phyloP scores from a whole-genome alignment of 2,113 vertebrate genomes.

The Hucho hucho region DNA sequence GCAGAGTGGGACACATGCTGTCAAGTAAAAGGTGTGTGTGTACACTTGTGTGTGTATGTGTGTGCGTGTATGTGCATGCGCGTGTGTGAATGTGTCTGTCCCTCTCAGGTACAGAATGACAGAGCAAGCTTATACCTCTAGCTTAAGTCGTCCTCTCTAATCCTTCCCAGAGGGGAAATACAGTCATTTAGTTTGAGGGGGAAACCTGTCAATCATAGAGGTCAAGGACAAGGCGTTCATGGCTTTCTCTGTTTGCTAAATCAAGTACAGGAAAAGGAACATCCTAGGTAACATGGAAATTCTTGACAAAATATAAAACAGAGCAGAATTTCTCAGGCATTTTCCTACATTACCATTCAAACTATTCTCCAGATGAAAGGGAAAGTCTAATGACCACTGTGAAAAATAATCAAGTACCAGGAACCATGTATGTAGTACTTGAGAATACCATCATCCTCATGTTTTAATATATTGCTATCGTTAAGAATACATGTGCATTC shows the following conservation, averaged over 20 bases:
- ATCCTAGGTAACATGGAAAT: background rate
- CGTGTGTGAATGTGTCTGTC: background rate
- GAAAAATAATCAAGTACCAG: no score
- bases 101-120: slow-evolving; percentile 7
- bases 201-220: slow-evolving; percentile 23
- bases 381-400: no score
- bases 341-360: background rate
- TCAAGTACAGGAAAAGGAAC: background rate
- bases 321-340: background rate
- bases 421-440: no score
- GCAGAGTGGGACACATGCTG: background rate
- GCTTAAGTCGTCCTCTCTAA: slow-evolving; percentile 21
- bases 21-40: slow-evolving; percentile 1
- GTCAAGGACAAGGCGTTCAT: slow-evolving; percentile 14
- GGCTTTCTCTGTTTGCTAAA: background rate
- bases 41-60: background rate
- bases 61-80: background rate
- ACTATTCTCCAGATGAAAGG: no score
- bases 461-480: no score
- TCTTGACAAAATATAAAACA: background rate
- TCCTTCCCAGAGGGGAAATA: slow-evolving; percentile 22
- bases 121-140: background rate
- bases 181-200: slow-evolving; percentile 28
- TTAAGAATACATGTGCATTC: no score
- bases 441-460: no score